phyloP scores from a whole-genome alignment of 2,888 invertebrate species.

The Protonemura montana region DNA sequence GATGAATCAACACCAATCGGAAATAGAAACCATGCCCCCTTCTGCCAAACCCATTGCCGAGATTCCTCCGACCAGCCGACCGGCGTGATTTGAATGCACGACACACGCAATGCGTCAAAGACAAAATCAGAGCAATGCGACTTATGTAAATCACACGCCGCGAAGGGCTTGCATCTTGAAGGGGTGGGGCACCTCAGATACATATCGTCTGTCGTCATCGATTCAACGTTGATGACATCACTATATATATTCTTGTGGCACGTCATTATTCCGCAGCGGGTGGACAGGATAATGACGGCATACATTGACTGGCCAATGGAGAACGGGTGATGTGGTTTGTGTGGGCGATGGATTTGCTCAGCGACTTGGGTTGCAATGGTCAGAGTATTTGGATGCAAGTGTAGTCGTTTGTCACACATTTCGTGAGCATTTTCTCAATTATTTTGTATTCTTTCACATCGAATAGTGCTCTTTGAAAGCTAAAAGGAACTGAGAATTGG shows the following conservation, averaged over 20 bases:
- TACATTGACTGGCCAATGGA: neutral
- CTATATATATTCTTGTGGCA: neutral
- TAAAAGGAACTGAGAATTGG: no score
- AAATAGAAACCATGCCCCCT: no score
- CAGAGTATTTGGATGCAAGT: neutral
- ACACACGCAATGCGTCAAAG: neutral
- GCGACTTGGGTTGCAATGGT: neutral
- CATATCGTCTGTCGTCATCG: neutral
- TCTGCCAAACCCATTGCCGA: no score
- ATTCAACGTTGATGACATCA: neutral
- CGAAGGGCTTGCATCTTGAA: neutral
- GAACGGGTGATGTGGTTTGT: neutral
- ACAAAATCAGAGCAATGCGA: neutral
- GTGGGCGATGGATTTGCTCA: neutral
- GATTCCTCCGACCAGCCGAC: no score
- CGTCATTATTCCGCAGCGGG: neutral
- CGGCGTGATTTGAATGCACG: neutral
- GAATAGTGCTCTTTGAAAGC: no score
- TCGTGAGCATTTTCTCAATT: no score
- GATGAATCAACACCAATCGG: no score
- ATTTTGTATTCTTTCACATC: no score
- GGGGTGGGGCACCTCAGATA: neutral
- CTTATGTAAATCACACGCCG: neutral
- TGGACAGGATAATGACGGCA: neutral
- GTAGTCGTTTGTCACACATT: no score